These are phyloP conservation scores for Arbacia lixula DNA, from an alignment of 53 echinoderm and acorn worm genomes.

Conservation along the genomic window DNA sequence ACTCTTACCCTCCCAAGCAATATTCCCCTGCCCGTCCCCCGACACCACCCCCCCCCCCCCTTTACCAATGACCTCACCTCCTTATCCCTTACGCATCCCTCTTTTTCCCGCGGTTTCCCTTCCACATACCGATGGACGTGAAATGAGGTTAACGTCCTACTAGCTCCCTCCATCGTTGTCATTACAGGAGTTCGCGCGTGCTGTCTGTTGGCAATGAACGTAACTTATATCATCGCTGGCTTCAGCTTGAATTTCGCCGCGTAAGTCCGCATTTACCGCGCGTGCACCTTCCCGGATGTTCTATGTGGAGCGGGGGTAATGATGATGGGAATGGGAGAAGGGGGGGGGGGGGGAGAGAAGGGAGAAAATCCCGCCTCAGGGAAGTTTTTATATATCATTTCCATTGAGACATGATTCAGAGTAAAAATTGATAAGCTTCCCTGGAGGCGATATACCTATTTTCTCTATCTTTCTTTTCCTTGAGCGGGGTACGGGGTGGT, in stretches of 20 bases:
- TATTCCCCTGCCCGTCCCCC: neutral
- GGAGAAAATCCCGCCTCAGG: constrained; percentile 3
- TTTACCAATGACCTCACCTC: neutral
- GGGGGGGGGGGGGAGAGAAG: neutral
- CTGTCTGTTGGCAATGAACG: no score
- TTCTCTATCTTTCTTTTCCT: constrained; percentile 1
- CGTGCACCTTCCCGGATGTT: constrained; percentile 12
- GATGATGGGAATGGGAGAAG: neutral
- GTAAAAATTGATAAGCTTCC: constrained; percentile 53
- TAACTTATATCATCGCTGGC: no score
- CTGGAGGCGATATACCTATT: constrained; percentile 24
- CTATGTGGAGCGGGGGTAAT: constrained; percentile 22
- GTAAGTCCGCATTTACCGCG: no score
- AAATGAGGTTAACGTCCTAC: constrained; percentile 18
- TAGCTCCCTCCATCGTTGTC: no score
- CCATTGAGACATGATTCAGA: constrained; percentile 64
- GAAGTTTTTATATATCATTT: constrained; percentile 52
- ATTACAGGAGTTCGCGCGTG: no score
- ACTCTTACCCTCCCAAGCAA: neutral
- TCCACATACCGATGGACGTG: constrained; percentile 8
- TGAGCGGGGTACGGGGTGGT: no score
- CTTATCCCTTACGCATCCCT: neutral
- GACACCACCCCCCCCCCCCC: neutral
- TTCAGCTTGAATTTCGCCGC: neutral
- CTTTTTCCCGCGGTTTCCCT: neutral